A percentile compares a stretch with the other conserved stretches of the same genome.
These are phyloP conservation scores for Lottia scabra DNA, from an alignment of 2,888 invertebrate species.

Conservation along the genomic window DNA sequence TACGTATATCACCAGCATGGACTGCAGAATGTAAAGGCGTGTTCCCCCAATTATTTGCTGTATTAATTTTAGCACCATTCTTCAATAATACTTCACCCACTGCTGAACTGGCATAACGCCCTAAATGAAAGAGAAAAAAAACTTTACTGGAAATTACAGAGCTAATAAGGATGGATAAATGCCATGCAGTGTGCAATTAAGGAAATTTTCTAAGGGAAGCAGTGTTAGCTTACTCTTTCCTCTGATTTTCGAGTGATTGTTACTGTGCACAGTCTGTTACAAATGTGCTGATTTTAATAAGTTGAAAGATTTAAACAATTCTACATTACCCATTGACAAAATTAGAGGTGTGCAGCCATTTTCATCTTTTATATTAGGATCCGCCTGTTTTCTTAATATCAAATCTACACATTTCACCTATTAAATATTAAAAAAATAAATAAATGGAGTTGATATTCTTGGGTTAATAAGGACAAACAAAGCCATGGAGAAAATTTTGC, in stretches of 20 bases:
- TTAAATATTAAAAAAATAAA: constrained; percentile 3
- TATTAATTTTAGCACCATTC: neutral
- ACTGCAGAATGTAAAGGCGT: neutral
- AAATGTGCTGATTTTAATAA: too few species aligned
- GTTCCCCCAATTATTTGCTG: neutral
- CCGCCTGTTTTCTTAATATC: constrained; percentile 38
- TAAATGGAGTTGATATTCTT: too few species aligned
- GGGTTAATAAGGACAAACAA: too few species aligned
- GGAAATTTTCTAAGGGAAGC: too few species aligned
- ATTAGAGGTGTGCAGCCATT: constrained; percentile 45
- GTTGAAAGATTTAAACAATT: too few species aligned
- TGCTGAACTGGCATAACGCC: neutral
- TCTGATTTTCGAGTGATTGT: too few species aligned
- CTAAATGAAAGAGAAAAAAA: neutral
- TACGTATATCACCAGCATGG: neutral
- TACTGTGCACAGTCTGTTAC: too few species aligned
- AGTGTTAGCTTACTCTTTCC: too few species aligned
- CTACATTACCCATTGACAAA: constrained; percentile 44
- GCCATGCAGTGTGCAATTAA: too few species aligned
- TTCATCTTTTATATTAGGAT: constrained; percentile 37
- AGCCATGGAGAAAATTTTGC: too few species aligned
- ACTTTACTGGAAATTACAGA: too few species aligned
- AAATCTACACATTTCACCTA: constrained; percentile 42
- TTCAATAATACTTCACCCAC: neutral
- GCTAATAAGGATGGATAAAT: too few species aligned